phyloP scores from a whole-genome alignment of 2,797 vertebrate species.

The Poeciliopsis infans region DNA sequence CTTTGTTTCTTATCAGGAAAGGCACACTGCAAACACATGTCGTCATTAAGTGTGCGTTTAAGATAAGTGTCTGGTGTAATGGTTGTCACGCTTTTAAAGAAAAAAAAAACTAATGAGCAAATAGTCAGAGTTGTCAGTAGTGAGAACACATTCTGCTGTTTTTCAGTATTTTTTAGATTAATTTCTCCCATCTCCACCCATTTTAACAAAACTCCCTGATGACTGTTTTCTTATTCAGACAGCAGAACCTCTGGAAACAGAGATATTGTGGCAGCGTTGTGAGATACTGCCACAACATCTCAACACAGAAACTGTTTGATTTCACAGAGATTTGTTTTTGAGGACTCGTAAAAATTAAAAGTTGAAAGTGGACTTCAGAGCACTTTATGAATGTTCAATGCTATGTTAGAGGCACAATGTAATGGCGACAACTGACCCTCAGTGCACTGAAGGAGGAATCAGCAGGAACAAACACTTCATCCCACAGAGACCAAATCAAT shows the following conservation, averaged over 20 bases:
- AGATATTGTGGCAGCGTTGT: too few relatives aligned
- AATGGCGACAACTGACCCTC: conserved; percentile 5
- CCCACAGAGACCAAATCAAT: background rate
- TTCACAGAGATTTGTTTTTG: conserved; percentile 38
- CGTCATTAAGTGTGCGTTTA: background rate
- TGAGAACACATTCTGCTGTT: background rate
- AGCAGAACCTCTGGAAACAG: background rate
- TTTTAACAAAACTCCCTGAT: background rate
- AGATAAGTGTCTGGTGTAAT: background rate
- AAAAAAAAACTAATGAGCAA: background rate
- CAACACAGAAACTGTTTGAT: conserved; percentile 32
- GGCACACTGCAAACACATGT: background rate
- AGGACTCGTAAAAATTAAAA: conserved; percentile 17
- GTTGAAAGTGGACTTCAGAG: conserved; percentile 49
- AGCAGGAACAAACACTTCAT: conserved; percentile 14
- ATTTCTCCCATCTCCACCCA: background rate
- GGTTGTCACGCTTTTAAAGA: background rate
- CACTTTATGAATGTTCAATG: conserved; percentile 46
- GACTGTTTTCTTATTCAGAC: background rate
- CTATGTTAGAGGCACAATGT: conserved; percentile 33
- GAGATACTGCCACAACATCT: background rate
- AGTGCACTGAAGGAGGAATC: conserved; percentile 15
- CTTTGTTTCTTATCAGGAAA: conserved; percentile 12
- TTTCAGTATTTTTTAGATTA: conserved; percentile 8
- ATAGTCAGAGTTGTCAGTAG: conserved; percentile 7